Evolutionary conservation across 2,888 invertebrate genomes (phyloP).

Genomic region (Halocaridina rubra): DNA sequence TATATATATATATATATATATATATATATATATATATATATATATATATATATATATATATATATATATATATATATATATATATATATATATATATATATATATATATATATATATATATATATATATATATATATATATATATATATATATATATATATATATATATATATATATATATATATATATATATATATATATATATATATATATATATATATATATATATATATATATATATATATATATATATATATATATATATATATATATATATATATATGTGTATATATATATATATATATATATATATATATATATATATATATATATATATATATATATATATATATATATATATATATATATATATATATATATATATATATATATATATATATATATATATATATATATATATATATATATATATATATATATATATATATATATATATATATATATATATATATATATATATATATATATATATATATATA

Average conservation of each 20-base stretch:
- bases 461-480: background rate
- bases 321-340: background rate
- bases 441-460: background rate
- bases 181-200: background rate
- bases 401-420: background rate
- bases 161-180: slow-evolving; percentile 20
- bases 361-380: background rate
- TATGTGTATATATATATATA: background rate
- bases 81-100: background rate
- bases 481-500: background rate
- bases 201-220: background rate
- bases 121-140: slow-evolving; percentile 24
- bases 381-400: background rate
- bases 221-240: background rate
- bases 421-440: background rate
- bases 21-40: slow-evolving; percentile 25
- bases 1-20: slow-evolving; percentile 10
- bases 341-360: background rate
- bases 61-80: background rate
- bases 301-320: background rate
- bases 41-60: slow-evolving; percentile 21
- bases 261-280: background rate
- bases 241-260: background rate
- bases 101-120: background rate
- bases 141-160: slow-evolving; percentile 17